Evolutionary conservation across 2,797 vertebrate species (phyloP), one percentile per base, ranked within the genome.

Genomic region (Loris lydekkerianus): DNA sequence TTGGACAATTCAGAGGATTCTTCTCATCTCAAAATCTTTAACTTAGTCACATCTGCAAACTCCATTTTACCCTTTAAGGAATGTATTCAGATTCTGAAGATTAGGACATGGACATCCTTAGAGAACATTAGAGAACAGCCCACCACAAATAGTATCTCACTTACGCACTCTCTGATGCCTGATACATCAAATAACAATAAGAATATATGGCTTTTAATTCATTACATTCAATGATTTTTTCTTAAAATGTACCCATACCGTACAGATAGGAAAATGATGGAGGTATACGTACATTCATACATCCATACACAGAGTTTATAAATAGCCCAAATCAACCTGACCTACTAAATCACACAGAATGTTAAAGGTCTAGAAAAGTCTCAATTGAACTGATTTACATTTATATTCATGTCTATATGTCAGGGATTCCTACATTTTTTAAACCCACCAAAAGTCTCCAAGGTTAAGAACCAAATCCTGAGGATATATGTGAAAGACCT

Each of bases 321-420:
- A 95, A 91, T 89, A 86, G 43, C 27, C 61, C 83, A 91, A 88
- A 91, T 86, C 15, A 90, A 69, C 93, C 81, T 73, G 31, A 94
- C n/a, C n/a, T n/a, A 93, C 58, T 96, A 86, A 90, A 63, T 80
- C 31, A 49, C 75, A 95, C 34, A 91, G 67, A 89, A 34, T 0
- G 58, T n/a, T 92, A 27, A 88, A 31, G 2, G 1, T n/a, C 40
- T 91, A 60, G 5, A 90, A 78, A 72, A 14, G 7, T 72, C 13
- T 91, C 31, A 58, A 10, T 0, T 18, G 11, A 82, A n/a, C 76
- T 75, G 18, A 90, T 67, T 0, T 82, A 2, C 5, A 23, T 20
- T 65, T 89, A 46, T 80, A 17, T 7, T 7, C 25, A 72, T 82
- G 11, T 75, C 86, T 89, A 70, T 78, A 69, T 87, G n/a, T 43